Evolutionary conservation across 2,797 vertebrate genomes (phyloP).

Genomic region (Xenopus petersii): DNA sequence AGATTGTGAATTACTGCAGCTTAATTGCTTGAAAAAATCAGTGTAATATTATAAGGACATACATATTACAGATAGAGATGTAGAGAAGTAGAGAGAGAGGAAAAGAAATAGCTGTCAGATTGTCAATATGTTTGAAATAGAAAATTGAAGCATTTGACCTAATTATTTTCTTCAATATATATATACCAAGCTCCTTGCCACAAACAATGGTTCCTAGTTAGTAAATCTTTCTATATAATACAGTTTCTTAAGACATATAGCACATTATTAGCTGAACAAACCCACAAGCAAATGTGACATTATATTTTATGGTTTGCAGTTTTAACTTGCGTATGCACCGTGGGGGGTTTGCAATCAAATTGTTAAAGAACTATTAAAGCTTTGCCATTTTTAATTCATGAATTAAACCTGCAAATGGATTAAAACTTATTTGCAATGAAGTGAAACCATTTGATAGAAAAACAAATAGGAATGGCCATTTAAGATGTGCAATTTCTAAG

Average conservation of each 20-base stretch:
- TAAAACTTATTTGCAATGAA: slow-evolving; percentile 47
- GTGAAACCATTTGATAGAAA: slow-evolving; percentile 47
- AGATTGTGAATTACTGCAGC: no score
- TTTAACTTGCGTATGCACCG: slow-evolving; percentile 13
- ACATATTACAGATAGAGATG: no score
- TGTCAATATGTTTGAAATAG: no score
- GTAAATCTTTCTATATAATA: neutral
- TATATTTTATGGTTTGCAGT: slow-evolving; percentile 31
- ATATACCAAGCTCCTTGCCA: neutral
- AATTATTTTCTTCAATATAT: no score
- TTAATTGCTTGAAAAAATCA: no score
- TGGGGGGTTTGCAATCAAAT: slow-evolving; percentile 22
- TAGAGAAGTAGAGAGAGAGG: no score
- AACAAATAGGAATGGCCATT: slow-evolving; percentile 47
- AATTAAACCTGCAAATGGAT: slow-evolving; percentile 49
- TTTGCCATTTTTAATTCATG: slow-evolving; percentile 44
- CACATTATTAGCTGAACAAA: slow-evolving; percentile 14
- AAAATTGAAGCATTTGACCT: no score
- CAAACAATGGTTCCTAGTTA: neutral
- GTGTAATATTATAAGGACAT: no score
- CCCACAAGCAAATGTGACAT: slow-evolving; percentile 7
- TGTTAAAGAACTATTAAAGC: slow-evolving; percentile 47
- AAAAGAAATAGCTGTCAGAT: no score
- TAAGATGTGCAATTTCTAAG: slow-evolving; percentile 44
- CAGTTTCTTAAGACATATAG: neutral